Evolutionary conservation across 2,888 invertebrate genomes (phyloP), one percentile per base, ranked within the genome.

Genomic region (Cephus sareptanus): DNA sequence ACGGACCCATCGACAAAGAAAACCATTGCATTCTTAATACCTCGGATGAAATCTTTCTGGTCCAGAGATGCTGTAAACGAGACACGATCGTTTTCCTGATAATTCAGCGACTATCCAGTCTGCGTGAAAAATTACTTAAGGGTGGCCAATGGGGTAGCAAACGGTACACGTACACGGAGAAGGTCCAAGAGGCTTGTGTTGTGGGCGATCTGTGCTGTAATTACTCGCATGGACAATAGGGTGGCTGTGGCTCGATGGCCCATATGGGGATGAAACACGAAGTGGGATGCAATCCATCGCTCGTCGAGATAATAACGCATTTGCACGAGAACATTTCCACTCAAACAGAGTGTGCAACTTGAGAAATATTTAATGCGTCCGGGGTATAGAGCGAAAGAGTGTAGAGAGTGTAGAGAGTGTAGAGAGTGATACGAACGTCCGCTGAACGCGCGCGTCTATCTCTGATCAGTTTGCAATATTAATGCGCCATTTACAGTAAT

Each of bases 401-500:
- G 6, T 11, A 4, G 70, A 69, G 70, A n/a, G 13, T 33, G 33
- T 33, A 11, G 13, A 37, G 37, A 33, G 33, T 0, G 33, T 33
- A 33, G 34, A 34, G 15, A 15, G 15, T 15, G 40, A 40, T 15
- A 40, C 15, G 40, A 15, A 6, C 79, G 76, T 80, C 70, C 78
- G 74, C 70, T 83, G 77, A 79, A 75, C 79, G 75, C 77, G 73
- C 83, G 82, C 82, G 80, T 85, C 84, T 86, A 87, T 87, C 84
- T 84, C 81, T 85, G 82, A 88, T 88, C 87, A 82, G 82, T 77
- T 77, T 88, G 85, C 83, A 88, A 87, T 81, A 88, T 88, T 88
- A 86, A 88, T 87, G 86, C 73, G 77, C 78, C 85, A 87, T 88
- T 88, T 86, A 86, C 85, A 77, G 82, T 87, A 87, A 88, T 85